Base-by-base conservation (phyloP, 1,140 invertebrate species). In the Sycophila sp. region DNA sequence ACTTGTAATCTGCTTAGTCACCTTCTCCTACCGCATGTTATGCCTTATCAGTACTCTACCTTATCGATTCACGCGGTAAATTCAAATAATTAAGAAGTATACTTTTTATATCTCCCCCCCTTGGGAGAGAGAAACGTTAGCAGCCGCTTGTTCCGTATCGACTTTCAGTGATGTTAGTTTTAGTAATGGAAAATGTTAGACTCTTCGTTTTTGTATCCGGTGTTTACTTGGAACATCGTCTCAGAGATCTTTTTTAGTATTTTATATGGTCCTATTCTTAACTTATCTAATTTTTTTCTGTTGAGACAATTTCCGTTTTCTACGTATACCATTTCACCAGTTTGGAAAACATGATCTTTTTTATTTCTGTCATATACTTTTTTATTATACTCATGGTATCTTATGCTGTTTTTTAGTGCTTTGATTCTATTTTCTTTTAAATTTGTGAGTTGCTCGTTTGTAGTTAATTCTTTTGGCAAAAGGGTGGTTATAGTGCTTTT, bases 281-380 rank as follows among this genome's bases (percentile, higher is more conserved):
- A 42, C 51, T 72, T 55, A 65, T 74, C 73, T 28, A 74, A 28
- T 74, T 74, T 74, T 64, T 63, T 66, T 63, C 70, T 64, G 36
- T 75, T 73, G n/a, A 75, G 30, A 40, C 49, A 47, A 47, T 75
- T 75, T 65, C 59, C 71, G n/a, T 73, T 75, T 69, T 65, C 65
- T 19, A 75, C 40, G 22, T 69, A 75, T 38, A 75, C 73, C 22
- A 68, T 26, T 19, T 74, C 64, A 26, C 65, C 73, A 40, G 13
- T 36, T 26, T 74, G 58, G 34, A 72, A 74, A 51, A 49, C 49
- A 26, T 69, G 30, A 30, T 69, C 40, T 42, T 38, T 56, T 70
- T 59, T 69, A 38, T 70, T 69, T 56, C 58, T 73, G 30, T 73
- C 59, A 30, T 45, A 32, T n/a, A 63, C 30, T 24, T 56, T 22